phyloP scores from a whole-genome alignment of 2,113 vertebrate species.

The Microcebus ravelobensis region DNA sequence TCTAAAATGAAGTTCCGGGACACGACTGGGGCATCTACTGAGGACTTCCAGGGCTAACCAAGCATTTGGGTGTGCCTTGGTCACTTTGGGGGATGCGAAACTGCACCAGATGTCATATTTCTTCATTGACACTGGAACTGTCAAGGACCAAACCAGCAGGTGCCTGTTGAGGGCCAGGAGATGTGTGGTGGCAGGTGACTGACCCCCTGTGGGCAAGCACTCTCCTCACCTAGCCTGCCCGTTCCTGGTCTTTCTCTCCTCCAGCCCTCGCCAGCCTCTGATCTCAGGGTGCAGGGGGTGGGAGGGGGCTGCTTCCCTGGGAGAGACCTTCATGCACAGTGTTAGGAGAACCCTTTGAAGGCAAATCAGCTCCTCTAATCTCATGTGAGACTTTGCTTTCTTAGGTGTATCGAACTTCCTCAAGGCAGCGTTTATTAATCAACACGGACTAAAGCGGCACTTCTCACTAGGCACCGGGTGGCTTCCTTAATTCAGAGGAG shows the following conservation, averaged over 20 bases:
- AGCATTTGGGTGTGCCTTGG: background rate
- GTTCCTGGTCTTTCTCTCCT: background rate
- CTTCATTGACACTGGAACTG: background rate
- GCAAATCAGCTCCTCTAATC: background rate
- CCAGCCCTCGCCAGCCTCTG: background rate
- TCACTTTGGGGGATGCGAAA: background rate
- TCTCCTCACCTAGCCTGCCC: background rate
- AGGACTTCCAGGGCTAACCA: background rate
- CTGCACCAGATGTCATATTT: background rate
- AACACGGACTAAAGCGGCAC: rapidly evolving
- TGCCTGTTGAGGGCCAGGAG: background rate
- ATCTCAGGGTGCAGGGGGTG: rapidly evolving
- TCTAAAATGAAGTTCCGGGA: background rate
- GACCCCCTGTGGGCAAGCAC: too few species aligned
- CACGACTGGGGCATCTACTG: background rate
- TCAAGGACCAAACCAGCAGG: background rate
- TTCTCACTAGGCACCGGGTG: background rate
- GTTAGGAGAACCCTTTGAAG: background rate
- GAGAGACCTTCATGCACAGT: background rate
- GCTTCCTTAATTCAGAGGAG: background rate
- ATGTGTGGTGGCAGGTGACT: rapidly evolving
- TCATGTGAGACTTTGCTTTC: background rate
- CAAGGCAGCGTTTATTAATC: background rate
- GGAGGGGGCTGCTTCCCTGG: too few species aligned
- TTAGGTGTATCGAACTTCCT: background rate